Conservation (phyloP, 2,113 vertebrate genomes). For the Brachypteracias leptosomus region DNA sequence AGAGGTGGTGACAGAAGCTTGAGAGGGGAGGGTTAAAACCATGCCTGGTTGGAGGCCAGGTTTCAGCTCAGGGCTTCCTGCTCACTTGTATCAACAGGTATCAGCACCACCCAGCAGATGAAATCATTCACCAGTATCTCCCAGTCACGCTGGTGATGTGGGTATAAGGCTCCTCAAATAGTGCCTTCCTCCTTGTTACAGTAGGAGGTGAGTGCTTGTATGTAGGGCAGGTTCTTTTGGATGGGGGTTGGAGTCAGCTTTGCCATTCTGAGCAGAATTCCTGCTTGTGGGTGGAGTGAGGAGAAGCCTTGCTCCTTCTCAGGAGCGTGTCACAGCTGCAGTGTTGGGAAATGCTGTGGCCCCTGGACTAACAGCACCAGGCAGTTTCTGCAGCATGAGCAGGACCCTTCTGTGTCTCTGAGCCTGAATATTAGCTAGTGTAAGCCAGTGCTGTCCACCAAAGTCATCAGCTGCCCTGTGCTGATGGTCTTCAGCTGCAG, state of each 20-base stretch:
- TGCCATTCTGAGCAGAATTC: background rate
- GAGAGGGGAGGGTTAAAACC: background rate
- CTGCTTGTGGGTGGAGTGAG: fast-evolving
- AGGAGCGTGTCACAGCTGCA: fast-evolving
- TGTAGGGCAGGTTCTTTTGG: fast-evolving
- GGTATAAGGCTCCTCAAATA: too few species aligned
- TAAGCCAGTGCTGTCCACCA: fast-evolving
- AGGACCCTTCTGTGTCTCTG: background rate
- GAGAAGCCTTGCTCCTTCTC: background rate
- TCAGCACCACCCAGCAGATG: too few species aligned
- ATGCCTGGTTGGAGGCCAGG: too few species aligned
- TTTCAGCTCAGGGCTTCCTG: background rate
- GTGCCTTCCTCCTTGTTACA: background rate
- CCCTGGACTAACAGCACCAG: fast-evolving
- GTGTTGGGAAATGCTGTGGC: background rate
- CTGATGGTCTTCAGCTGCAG: fast-evolving
- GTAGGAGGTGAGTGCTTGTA: background rate
- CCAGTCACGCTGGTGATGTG: fast-evolving
- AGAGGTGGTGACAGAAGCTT: background rate
- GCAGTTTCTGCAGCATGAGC: fast-evolving
- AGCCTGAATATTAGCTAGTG: fast-evolving
- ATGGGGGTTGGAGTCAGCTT: fast-evolving
- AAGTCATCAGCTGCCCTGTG: fast-evolving
- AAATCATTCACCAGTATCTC: background rate
- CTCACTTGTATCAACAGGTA: background rate